Evolutionary conservation across 2,113 vertebrate genomes (phyloP).

Genomic region (Pluvianellus socialis): DNA sequence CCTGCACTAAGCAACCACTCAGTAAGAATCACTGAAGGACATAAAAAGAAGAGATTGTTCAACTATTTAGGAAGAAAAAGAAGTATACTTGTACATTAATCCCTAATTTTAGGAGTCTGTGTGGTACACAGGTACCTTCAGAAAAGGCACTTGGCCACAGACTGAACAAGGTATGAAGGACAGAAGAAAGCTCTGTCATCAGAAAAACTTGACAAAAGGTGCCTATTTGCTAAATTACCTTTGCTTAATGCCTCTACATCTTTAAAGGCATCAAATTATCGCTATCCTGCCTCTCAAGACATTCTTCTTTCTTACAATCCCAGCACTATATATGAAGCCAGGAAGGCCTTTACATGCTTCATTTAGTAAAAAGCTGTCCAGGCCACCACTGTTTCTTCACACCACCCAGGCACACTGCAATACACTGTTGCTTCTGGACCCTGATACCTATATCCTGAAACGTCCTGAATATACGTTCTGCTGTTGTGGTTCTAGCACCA

Average conservation of each 20-base stretch:
- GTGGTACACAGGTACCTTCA: not conserved
- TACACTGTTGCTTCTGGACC: not conserved
- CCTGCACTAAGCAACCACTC: not conserved
- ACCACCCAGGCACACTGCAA: not conserved
- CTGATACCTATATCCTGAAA: not conserved
- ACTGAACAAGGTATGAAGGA: not conserved
- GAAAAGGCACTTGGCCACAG: not conserved
- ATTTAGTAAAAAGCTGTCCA: not conserved
- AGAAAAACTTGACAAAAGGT: not conserved
- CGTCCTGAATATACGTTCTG: not conserved
- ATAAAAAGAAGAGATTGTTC: not conserved
- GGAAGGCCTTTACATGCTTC: not conserved
- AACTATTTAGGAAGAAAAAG: not conserved
- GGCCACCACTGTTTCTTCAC: not conserved
- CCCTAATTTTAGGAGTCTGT: not conserved
- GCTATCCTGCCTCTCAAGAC: not conserved
- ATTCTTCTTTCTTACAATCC: not conserved
- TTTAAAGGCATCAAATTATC: not conserved
- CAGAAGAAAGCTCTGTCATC: not conserved
- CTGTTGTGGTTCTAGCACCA: not conserved
- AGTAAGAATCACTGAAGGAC: not conserved
- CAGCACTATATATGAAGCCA: not conserved
- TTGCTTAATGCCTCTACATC: not conserved
- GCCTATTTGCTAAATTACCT: not conserved
- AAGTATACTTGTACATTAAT: not conserved